Evolutionary conservation across 1,140 invertebrate species (phyloP).

Genomic region (Drosophila elegans): DNA sequence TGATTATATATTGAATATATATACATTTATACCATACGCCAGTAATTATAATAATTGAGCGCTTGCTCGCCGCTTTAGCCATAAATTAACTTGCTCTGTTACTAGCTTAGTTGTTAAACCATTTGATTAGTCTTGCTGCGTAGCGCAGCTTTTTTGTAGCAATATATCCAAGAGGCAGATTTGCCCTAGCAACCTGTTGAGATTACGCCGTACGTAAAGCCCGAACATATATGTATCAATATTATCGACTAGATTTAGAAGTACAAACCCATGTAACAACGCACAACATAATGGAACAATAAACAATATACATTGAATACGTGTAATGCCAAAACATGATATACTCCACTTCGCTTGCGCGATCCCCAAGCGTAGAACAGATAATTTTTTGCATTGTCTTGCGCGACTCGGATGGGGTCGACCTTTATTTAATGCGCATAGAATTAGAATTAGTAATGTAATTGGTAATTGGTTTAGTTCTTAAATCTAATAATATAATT

Average conservation of each 20-base stretch:
- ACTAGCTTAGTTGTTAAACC: conserved; percentile 49
- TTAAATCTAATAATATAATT: conserved; percentile 81
- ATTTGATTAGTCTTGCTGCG: conserved; percentile 62
- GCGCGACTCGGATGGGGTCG: conserved; percentile 56
- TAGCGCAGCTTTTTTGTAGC: conserved; percentile 39
- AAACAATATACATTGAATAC: conserved; percentile 35
- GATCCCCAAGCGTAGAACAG: background rate
- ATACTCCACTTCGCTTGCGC: conserved; percentile 5
- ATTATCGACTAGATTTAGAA: conserved; percentile 57
- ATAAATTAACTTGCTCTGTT: conserved; percentile 65
- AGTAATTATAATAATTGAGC: conserved; percentile 47
- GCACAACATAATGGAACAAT: conserved; percentile 59
- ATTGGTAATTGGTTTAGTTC: conserved; percentile 76
- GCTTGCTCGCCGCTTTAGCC: conserved; percentile 48
- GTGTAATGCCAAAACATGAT: conserved; percentile 19
- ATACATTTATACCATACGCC: conserved; percentile 39
- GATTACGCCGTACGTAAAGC: conserved; percentile 36
- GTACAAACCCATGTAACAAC: conserved; percentile 55
- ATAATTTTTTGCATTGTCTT: conserved; percentile 47
- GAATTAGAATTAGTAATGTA: conserved; percentile 78
- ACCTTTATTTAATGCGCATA: conserved; percentile 79
- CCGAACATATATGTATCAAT: conserved; percentile 28
- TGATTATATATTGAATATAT: conserved; percentile 46
- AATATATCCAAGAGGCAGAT: conserved; percentile 46
- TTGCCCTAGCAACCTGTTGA: conserved; percentile 29